Base-by-base conservation (phyloP, 2,113 vertebrate species). In the Mesoclemmys tuberculata region DNA sequence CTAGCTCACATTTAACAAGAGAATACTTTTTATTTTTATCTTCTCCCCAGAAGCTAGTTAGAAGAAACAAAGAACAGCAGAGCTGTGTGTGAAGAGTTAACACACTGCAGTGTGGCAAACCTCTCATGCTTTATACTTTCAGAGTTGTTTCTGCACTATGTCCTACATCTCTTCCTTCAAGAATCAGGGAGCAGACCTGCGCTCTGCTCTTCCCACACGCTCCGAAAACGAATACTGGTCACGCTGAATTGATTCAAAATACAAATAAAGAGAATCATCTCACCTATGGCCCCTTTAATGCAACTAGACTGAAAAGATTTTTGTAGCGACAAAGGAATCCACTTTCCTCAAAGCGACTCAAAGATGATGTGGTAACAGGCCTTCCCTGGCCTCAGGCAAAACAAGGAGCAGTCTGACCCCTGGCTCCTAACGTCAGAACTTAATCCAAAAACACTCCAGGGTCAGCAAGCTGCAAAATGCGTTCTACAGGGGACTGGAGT, bases 141-240 rank as follows among this genome's bases (percentile, higher is more conserved):
- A 93, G 94, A 87, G 90, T 91, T 89, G 94, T 52, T 95, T 94
- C 79, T 97, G 86, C 81, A 90, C 80, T 1, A 87, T 55, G 96
- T 94, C 81, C 86, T 96, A 96, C 95, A 94, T 51, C 54, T 93
- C 97, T 91, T 93, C 18, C 90, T 91, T 96, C 80, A 91, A 91
- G 90, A 90, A 80, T 26, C 35, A 68, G 64, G 48, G 52, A 55
- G 54, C 5, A 12, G 8, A 31, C 82, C 55, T 27, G 88, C 52
- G 2, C 55, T 44, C 90, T 27, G 2, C 55, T 44, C 90, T 27
- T 89, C 49, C 11, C 13, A 68, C 68, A 48, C 68, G 85, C 93
- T 89, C 79, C 56, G 74, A 85, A 56, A 82, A 1, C 18, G n/a
- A 55, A 84, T 35, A 80, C 75, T 64, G 89, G 83, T 91, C 71